Evolutionary conservation across 2,888 invertebrate genomes (phyloP), one percentile per base, ranked within the genome.

Genomic region (Pyrochroa serraticornis): DNA sequence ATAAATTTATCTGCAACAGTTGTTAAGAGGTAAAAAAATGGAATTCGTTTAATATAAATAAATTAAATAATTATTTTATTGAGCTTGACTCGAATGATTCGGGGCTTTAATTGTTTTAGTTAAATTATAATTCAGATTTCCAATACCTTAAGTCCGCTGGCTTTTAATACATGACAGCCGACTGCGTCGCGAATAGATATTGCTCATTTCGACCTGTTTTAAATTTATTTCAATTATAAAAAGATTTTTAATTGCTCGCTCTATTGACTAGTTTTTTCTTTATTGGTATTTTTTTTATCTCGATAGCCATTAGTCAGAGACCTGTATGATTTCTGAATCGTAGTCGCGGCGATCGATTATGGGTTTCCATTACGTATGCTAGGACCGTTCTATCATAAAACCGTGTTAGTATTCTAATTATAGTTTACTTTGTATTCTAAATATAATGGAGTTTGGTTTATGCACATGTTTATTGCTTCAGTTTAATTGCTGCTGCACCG

Each of bases 171-270:
- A 74, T 73, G 71, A 72, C 71, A 63, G 62, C 67, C 65, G 58
- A 60, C 63, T 68, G 71, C 73, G 71, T 38, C 60, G 63, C 59
- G 78, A 74, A 78, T 78, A 77, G 76, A 77, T 77, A 78, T 78
- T 73, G 76, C 78, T 76, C 74, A 76, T 77, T 78, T 76, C 62
- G 66, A 66, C 60, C 69, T 70, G 65, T 62, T 75, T 75, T 69
- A 72, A 73, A 76, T 76, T 75, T 75, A 70, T 74, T 71, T 73
- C 76, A 76, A 77, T 77, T 77, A 77, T 74, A 76, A 75, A 76
- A 77, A 75, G 75, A 77, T 76, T 77, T 77, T 77, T 77, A 78
- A 78, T 77, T 77, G 77, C 73, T 70, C 70, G 58, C 68, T 73
- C 73, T 75, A 73, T 74, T 71, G 69, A 68, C 65, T 64, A 60